These are phyloP conservation scores for Sitta europaea DNA, from an alignment of 2,113 vertebrate species.

Conservation along the genomic window DNA sequence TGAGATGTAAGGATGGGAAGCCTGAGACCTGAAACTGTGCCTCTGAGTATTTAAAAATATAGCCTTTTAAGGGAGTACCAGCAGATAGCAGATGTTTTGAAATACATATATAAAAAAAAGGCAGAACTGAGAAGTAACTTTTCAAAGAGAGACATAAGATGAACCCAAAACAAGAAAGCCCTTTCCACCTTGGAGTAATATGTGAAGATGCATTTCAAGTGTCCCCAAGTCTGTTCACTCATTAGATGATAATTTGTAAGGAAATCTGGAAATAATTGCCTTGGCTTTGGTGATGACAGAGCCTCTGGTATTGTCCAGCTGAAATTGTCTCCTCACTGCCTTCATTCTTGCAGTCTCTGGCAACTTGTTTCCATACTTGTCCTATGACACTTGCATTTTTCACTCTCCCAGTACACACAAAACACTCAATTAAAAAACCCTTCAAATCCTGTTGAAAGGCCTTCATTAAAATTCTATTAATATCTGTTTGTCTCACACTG, in stretches of 20 bases:
- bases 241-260: background rate
- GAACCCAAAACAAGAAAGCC: background rate
- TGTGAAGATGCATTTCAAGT: background rate
- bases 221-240: background rate
- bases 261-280: background rate
- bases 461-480: constrained; percentile 64
- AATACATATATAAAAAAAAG: background rate
- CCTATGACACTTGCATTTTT: background rate
- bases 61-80: background rate
- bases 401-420: background rate
- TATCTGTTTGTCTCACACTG: constrained; percentile 62
- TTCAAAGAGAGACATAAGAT: background rate
- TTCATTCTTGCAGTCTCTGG: background rate
- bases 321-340: background rate
- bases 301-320: background rate
- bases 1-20: constrained; percentile 37
- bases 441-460: constrained; percentile 30
- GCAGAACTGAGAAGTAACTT: background rate
- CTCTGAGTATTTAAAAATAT: background rate
- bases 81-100: constrained; percentile 15
- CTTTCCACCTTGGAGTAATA: background rate
- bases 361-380: background rate
- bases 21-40: background rate
- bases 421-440: background rate
- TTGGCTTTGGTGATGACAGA: background rate